Evolutionary conservation across 1,140 invertebrate genomes (phyloP), one percentile per base, ranked within the genome.

Genomic region (Apocrypta bakeri): DNA sequence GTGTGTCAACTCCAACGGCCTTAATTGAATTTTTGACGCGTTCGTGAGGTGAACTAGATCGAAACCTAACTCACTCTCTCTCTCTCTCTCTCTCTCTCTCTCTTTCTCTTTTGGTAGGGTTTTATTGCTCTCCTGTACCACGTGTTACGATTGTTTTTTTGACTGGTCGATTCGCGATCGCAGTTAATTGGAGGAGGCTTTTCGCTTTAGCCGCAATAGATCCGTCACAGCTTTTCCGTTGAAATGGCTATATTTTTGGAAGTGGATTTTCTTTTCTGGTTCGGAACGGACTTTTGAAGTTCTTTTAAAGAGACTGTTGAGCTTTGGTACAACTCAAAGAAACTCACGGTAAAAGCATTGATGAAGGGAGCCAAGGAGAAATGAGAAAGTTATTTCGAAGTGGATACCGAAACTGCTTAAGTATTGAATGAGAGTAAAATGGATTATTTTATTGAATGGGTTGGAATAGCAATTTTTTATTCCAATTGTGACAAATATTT

Each of bases 11-110:
- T 48, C 48, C 71, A 81, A 42, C 25, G 71, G 24, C 75, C 71
- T 75, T 81, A 81, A 81, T 81, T 75, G 72, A 81, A 81, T 81
- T 81, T 75, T 48, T 33, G 40, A 81, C 17, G 31, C 29, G 79
- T 25, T 29, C 21, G 68, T n/a, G 27, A 24, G 27, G 14, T 21
- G n/a, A n/a, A n/a, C 31, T 0, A 0, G 33, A 66, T 64, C 63
- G 61, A 77, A 24, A 12, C 31, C 31, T 42, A 17, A n/a, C n/a
- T n/a, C n/a, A n/a, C n/a, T n/a, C n/a, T n/a, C n/a, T n/a, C n/a
- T n/a, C n/a, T n/a, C n/a, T n/a, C n/a, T n/a, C n/a, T n/a, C n/a
- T n/a, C n/a, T n/a, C n/a, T n/a, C n/a, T n/a, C n/a, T n/a, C n/a
- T 79, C 68, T 31, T n/a, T 40, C 17, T 24, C 31, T 29, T 71